Percentiles rank a stretch among this genome's conserved stretches.
Evolutionary conservation across 2,113 vertebrate genomes (phyloP).

Genomic region (human (Homo sapiens)): GRCh38 chrX:22540001-22540500

Average conservation of each 20-base stretch:
- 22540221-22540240: neutral
- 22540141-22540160: neutral
- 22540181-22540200: neutral
- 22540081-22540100: neutral
- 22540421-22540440: neutral
- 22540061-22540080: neutral
- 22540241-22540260: neutral
- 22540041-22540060: neutral
- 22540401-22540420: neutral
- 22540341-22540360: neutral
- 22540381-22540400: neutral
- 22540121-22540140: neutral
- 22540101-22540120: neutral
- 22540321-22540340: neutral
- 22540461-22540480: neutral
- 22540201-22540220: neutral
- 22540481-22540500: neutral
- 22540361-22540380: neutral
- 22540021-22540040: neutral
- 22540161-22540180: neutral
- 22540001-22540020: neutral
- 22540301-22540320: neutral
- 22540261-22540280: neutral
- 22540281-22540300: neutral
- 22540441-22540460: neutral